Evolutionary conservation across 2,113 vertebrate species (phyloP), one percentile per base, ranked within the genome.

Genomic region (Thryonomys swinderianus): DNA sequence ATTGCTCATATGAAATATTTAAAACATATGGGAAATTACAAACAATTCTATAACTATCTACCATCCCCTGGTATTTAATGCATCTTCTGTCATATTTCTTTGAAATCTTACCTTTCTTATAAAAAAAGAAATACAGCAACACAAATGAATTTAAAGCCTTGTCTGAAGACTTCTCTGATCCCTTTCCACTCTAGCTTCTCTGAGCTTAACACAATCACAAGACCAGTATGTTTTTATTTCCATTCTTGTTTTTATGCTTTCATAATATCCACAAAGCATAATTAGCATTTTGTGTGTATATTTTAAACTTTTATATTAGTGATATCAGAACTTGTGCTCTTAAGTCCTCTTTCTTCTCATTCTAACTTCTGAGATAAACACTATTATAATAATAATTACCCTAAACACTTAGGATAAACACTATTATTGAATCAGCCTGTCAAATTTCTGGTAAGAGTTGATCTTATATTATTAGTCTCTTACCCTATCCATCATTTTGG

Each of bases 281-380:
- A 25, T 76, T 67, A 61, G 23, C 37, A n/a, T 40, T 67, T 71
- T 84, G 42, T 81, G 23, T 74, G 30, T 45, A 25, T 84, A 34
- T 85, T 88, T 88, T 81, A 88, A 88, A 23, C 3, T 91, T 73
- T 66, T 79, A 85, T 64, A 51, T 61, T 86, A 92, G 66, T 73
- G 5, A 88, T 74, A 27, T n/a, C 27, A 7, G 16, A 34, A 21
- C 20, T 79, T 82, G 73, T 53, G 73, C 2, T 42, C 66, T 82
- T 74, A 92, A 88, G 90, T 79, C 21, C 14, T 23, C n/a, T 74
- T 79, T 53, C 25, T 74, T 93, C 59, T 90, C 16, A 42, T 5
- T 64, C 66, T 78, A 83, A 74, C 45, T 89, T 93, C 42, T 57
- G 34, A 71, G 48, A 48, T 94, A 16, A 74, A n/a, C 67, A 74